phyloP scores from a whole-genome alignment of 1,140 invertebrate genomes.

The Diorhabda sublineata region DNA sequence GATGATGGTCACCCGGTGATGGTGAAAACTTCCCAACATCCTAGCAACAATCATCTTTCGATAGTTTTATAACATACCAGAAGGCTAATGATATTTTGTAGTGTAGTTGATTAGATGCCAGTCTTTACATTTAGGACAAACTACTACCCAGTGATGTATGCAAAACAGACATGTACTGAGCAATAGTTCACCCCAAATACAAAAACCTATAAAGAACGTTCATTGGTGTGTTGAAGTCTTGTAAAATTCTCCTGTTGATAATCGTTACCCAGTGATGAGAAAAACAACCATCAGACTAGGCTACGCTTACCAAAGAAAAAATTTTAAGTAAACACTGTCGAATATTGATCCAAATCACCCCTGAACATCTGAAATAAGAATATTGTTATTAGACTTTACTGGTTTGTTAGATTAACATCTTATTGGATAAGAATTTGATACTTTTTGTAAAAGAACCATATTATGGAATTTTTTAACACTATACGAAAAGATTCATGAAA shows the following conservation, averaged over 20 bases:
- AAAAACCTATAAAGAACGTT: constrained; percentile 3
- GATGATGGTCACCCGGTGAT: constrained; percentile 39
- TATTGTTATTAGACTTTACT: too few relatives aligned
- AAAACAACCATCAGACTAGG: constrained; percentile 22
- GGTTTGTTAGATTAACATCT: too few relatives aligned
- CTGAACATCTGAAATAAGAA: too few relatives aligned
- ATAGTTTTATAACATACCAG: too few relatives aligned
- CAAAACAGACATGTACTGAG: constrained; percentile 4
- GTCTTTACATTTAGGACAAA: constrained; percentile 11
- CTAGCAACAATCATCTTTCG: constrained; percentile 23
- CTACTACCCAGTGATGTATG: constrained; percentile 23
- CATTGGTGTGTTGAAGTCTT: too few relatives aligned
- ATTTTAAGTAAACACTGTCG: neutral
- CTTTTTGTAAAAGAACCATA: too few relatives aligned
- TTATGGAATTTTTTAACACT: too few relatives aligned
- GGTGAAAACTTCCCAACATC: constrained; percentile 20
- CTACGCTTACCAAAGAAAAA: constrained; percentile 15
- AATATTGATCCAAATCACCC: too few relatives aligned
- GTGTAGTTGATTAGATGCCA: neutral
- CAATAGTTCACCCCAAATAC: constrained; percentile 8
- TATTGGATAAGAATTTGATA: too few relatives aligned
- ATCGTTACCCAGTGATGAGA: constrained; percentile 25
- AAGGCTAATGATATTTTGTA: too few relatives aligned
- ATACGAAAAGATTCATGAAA: too few relatives aligned
- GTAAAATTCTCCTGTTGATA: constrained; percentile 2